These are phyloP conservation scores for Drosophila busckii DNA, from an alignment of 1,140 invertebrate species.

Conservation along the genomic window DNA sequence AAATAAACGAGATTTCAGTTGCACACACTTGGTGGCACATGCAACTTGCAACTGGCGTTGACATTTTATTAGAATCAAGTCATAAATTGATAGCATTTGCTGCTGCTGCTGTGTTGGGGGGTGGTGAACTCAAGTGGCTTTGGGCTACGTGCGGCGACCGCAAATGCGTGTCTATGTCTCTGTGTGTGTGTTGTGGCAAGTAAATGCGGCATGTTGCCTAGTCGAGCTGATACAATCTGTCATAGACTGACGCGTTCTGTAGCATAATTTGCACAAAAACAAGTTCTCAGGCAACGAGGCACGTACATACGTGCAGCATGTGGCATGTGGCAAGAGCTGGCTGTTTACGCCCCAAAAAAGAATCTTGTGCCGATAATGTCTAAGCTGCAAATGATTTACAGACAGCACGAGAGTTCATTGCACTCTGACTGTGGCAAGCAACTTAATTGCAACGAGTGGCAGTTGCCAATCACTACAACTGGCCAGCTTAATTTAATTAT, in stretches of 20 bases:
- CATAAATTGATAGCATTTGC: conserved; percentile 58
- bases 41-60: conserved; percentile 22
- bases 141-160: conserved; percentile 24
- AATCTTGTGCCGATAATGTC: conserved; percentile 53
- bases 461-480: conserved; percentile 61
- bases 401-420: conserved; percentile 45
- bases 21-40: too few species aligned
- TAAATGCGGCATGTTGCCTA: too few species aligned
- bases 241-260: conserved; percentile 53
- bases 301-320: conserved; percentile 12
- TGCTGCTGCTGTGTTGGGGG: conserved; percentile 8
- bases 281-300: conserved; percentile 36
- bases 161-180: conserved; percentile 4
- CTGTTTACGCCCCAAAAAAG: conserved; percentile 9
- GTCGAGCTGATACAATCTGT: conserved; percentile 73
- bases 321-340: neutral
- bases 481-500: conserved; percentile 73
- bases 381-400: conserved; percentile 68
- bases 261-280: conserved; percentile 64
- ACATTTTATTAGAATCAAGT: conserved; percentile 54
- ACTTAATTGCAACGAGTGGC: conserved; percentile 54
- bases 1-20: conserved; percentile 35
- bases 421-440: conserved; percentile 30
- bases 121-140: neutral
- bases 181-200: too few species aligned